Percentiles rank a stretch among this genome's conserved stretches.
Conservation (phyloP, 2,113 vertebrate species). For the Cyanistes caeruleus region DNA sequence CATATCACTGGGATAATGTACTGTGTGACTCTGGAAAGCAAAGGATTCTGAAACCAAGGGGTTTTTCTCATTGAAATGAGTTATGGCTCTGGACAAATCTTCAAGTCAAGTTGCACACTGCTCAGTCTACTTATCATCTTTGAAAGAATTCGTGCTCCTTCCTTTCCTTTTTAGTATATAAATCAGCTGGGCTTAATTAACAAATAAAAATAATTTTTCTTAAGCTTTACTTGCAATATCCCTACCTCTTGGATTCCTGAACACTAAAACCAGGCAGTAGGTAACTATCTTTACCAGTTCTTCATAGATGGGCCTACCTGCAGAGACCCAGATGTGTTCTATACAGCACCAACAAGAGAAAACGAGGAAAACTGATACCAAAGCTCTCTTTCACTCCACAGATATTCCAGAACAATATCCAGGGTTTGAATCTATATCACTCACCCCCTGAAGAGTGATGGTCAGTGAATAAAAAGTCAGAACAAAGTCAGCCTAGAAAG, state of each 20-base stretch:
- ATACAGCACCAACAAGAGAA: rapidly evolving
- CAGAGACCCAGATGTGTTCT: background rate
- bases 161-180: background rate
- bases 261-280: background rate
- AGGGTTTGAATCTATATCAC: background rate
- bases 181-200: background rate
- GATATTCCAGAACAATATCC: background rate
- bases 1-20: background rate
- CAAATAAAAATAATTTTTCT: background rate
- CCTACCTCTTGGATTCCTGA: background rate
- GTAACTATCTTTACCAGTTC: background rate
- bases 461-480: background rate
- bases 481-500: background rate
- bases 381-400: background rate
- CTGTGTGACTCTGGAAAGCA: background rate
- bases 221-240: background rate
- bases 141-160: background rate
- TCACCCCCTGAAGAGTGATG: rapidly evolving
- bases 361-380: background rate
- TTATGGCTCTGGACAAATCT: background rate
- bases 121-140: background rate
- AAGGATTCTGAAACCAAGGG: background rate
- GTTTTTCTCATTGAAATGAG: background rate
- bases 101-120: background rate
- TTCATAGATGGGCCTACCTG: background rate